Base-by-base conservation (phyloP, 2,888 invertebrate species). In the Machimus atricapillus region DNA sequence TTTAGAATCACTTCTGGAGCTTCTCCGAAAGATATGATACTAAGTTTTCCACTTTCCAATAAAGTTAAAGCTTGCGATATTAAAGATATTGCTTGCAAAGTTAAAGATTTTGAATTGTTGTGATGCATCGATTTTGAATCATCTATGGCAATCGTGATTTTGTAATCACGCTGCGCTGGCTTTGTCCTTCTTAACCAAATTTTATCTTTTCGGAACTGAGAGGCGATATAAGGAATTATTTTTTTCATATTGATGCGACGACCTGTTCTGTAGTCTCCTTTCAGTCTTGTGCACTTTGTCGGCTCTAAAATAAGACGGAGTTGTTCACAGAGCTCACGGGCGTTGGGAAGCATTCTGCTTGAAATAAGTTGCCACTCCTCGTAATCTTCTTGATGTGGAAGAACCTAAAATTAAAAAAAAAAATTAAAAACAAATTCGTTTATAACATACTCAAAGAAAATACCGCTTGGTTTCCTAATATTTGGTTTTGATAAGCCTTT, bases 161-260 rank as follows among this genome's bases (percentile, higher is more conserved):
- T 98, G 93, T 99, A 99, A 90, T 99, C 97, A 79, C 99, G 94
- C 91, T 98, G 97, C 0, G 97, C 98, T 0, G 98, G 98, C 92
- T 98, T 98, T 0, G 98, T 99, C 86, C 99, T 94, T 16, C 99
- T 94, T 90, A 99, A 91, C 99, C 99, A 99, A 90, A 99, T 99
- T 92, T 99, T 98, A 92, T 99, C 99, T 92, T 99, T 99, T 76
- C 99, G 95, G 93, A 99, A 99, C 92, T 99, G 97, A 88, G 99
- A 99, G 23, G 99, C 99, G 89, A 99, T 98, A 93, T 99, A 99
- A 0, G 99, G 98, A 91, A 99, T 98, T 86, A 99, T 97, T 90
- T 92, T 97, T 77, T 99, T 95, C 99, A 99, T 99, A 93, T 99
- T 99, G 85, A 99, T 96, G 8, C 99, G 95, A 88, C 98, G 96